Base-by-base conservation (phyloP, 2,797 vertebrate genomes). In the Aeoliscus strigatus region DNA sequence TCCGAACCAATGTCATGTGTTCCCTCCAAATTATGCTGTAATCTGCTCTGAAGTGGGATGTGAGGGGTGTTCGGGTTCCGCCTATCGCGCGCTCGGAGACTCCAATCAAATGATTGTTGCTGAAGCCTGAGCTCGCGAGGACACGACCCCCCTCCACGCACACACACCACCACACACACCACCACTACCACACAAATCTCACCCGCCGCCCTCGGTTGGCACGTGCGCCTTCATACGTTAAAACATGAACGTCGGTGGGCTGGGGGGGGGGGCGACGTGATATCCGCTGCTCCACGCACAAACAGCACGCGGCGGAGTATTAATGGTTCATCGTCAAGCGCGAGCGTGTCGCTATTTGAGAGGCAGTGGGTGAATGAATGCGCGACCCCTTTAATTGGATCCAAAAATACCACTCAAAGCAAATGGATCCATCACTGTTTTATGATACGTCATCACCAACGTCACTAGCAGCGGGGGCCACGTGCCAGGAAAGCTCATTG, bases 1-100 rank as follows among this genome's bases (percentile, higher is more conserved):
- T 55, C 37, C 59, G 11, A 9, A 17, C 51, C 42, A 51, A 50
- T 74, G 67, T 72, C 77, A 77, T 80, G 74, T 51, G 79, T 62
- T 60, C 65, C 43, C 18, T 45, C 36, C 11, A 13, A 65, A 63
- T 34, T 58, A 43, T 62, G 42, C 51, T 32, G 59, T 79, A 81
- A 85, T 82, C 64, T 70, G 17, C 44, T 68, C 73, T 41, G 68
- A 79, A 80, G 82, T 73, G 77, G 74, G 79, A 79, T 72, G 80
- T 54, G 54, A 45, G 60, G 51, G 56, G 37, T 5, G 53, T 32
- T 48, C 52, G 30, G 73, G 82, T 55, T 80, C 84, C 84, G 83
- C 88, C 87, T 73, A 59, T 84, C 37, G 56, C 63, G 50, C 62
- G 32, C 51, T 53, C 63, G 32, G 33, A 35, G 35, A 61, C 66